Percentiles rank a stretch among this genome's conserved stretches.
phyloP scores from a whole-genome alignment of 2,888 invertebrate genomes.

The Leptopilina syphax region DNA sequence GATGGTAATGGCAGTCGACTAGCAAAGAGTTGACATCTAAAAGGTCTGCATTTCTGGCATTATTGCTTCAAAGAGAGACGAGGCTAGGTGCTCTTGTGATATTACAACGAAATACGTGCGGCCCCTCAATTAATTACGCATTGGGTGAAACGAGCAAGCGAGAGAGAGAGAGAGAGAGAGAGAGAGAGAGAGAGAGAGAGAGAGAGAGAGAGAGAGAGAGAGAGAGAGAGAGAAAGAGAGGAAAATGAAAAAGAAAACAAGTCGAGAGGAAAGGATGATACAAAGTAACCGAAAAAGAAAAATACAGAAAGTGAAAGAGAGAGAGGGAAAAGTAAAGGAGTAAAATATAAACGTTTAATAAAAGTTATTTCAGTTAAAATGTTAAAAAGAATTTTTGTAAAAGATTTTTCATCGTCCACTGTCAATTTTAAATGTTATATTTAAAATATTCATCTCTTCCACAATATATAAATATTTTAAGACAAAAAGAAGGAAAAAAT shows the following conservation, averaged over 20 bases:
- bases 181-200: neutral
- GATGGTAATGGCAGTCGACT: conserved; percentile 7
- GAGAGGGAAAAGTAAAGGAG: no score
- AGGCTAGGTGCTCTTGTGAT: neutral
- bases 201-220: neutral
- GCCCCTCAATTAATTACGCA: conserved; percentile 11
- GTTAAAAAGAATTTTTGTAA: neutral
- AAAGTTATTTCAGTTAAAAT: neutral
- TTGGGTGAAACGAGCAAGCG: neutral
- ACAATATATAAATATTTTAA: no score
- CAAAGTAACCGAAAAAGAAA: neutral
- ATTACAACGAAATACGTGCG: conserved; percentile 8
- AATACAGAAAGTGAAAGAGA: no score
- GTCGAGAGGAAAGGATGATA: neutral
- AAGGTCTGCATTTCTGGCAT: conserved; percentile 8
- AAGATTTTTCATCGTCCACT: neutral
- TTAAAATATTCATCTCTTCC: no score
- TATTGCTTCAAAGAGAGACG: neutral
- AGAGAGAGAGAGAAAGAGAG: neutral
- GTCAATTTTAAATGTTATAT: no score
- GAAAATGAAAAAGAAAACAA: neutral
- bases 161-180: neutral
- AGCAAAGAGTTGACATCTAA: conserved; percentile 11
- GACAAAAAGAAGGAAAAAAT: no score
- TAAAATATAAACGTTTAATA: neutral